Base-by-base conservation (phyloP, 1,140 invertebrate species). In the Heliothis virescens region DNA sequence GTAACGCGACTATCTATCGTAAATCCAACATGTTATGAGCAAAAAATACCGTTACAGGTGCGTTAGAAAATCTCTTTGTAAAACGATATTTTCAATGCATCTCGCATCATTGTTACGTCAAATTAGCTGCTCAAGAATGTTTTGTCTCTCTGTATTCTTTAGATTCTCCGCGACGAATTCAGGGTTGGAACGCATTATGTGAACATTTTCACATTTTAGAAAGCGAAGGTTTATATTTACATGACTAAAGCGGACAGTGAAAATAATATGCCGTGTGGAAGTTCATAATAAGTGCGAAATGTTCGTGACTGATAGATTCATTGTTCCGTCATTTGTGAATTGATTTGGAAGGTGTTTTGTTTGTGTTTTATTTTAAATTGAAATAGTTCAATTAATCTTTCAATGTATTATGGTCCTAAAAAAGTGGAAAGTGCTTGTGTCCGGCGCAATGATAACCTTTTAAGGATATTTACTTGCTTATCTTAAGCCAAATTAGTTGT, bases 181-280 rank as follows among this genome's bases (percentile, higher is more conserved):
- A 87, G 82, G 82, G 86, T 85, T 87, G 73, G 75, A 79, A 82
- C 65, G 74, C 67, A 63, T 60, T 80, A 82, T 75, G 69, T 72
- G 79, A 72, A 73, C 79, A 84, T 91, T 92, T 89, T 90, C 87
- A 90, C 86, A 91, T 90, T 92, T 93, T 94, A 92, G 92, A 94
- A 94, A 94, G 91, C 89, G 91, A 94, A 94, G 87, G 90, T 91
- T 90, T 86, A 82, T 84, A 90, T 93, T 92, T 90, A 89, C 90
- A 91, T 91, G 82, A 86, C 79, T 84, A 87, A 89, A 85, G 85
- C 65, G 73, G 47, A 71, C 78, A 75, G 79, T 67, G 79, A 82
- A 85, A 82, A 87, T 80, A 80, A 74, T 81, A 69, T 77, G 72
- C 67, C 72, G 73, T 79, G 80, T 84, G 78, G 82, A 82, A 74